These are phyloP conservation scores for Megaceryle torquata DNA, from an alignment of 2,113 vertebrate genomes.

Conservation along the genomic window DNA sequence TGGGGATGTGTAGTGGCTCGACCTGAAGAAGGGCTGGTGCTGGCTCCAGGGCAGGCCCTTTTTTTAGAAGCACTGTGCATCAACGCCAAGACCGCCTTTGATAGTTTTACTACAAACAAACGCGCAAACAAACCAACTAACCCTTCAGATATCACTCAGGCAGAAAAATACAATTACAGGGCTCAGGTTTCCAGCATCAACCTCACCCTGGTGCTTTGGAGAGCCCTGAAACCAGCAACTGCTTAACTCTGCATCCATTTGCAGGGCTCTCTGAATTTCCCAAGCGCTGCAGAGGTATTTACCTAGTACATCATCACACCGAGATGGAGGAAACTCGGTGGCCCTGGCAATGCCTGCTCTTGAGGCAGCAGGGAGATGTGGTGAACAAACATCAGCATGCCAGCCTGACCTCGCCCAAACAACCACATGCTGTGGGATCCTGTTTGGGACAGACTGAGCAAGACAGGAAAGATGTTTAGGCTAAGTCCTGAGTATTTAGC, in stretches of 20 bases:
- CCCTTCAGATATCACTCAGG: background rate
- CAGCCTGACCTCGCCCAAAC: conserved; percentile 1
- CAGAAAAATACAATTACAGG: conserved; percentile 34
- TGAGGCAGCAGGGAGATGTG: background rate
- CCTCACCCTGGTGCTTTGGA: background rate
- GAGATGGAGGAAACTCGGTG: background rate
- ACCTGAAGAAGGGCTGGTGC: conserved; percentile 11
- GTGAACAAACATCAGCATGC: background rate
- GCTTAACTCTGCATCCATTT: background rate
- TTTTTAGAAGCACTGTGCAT: background rate
- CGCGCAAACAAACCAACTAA: conserved; percentile 1
- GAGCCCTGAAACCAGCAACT: background rate
- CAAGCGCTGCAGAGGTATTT: background rate
- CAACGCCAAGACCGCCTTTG: background rate
- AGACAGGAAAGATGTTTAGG: conserved; percentile 49
- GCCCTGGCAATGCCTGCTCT: background rate
- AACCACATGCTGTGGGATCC: background rate
- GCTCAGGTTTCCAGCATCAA: conserved; percentile 22
- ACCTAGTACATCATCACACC: background rate
- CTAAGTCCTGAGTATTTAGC: conserved; percentile 15
- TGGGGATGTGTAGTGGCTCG: conserved; percentile 16
- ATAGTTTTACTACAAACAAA: conserved; percentile 44
- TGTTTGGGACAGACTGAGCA: conserved; percentile 3
- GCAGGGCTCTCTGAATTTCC: background rate
- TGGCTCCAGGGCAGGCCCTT: conserved; percentile 13